Base-by-base conservation (phyloP, 2,113 vertebrate genomes). In the zebrafish (Danio rerio) region DNA sequence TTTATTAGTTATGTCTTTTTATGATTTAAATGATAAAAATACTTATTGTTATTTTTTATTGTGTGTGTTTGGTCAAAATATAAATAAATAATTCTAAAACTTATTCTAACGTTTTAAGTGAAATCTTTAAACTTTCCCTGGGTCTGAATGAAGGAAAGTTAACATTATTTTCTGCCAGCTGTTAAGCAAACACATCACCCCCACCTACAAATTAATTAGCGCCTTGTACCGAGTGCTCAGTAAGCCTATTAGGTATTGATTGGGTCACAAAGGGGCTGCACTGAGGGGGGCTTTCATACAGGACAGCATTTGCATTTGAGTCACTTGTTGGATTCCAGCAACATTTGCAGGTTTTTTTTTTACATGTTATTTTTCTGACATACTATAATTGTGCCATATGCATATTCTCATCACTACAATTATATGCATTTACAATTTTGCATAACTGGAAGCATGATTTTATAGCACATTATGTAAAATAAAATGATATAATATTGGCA, bases 11-110 rank as follows among this genome's bases (percentile, higher is more conserved):
- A 58, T 71, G 58, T 21, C n/a, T 13, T 68, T 53, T 42, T 20
- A 43, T 76, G 80, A 75, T 18, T 81, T 84, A 70, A 81, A 61
- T 77, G 72, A 12, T 52, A 16, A 53, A 72, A 7, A n/a, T 73
- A 40, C 15, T 43, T 55, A 53, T 42, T 66, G 63, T 47, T 47
- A 47, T 6, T 49, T 69, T 1, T 47, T 69, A 49, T 69, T 70
- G 66, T 50, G 9, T 31, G 31, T 43, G 6, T 72, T 53, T 47
- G 5, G 16, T 53, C 13, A 42, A 72, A 72, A 40, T 58, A 7
- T 18, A 43, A 73, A 73, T 15, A 1, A 55, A 56, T 68, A 42
- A 74, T 18, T n/a, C 9, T n/a, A n/a, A n/a, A 56, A 1, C 18
- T 75, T 20, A 5, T 0, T 12, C 9, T 0, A 59, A 7, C 1